Evolutionary conservation across 2,797 vertebrate species (phyloP), one percentile per base, ranked within the genome.

Genomic region (Podarcis siculus): DNA sequence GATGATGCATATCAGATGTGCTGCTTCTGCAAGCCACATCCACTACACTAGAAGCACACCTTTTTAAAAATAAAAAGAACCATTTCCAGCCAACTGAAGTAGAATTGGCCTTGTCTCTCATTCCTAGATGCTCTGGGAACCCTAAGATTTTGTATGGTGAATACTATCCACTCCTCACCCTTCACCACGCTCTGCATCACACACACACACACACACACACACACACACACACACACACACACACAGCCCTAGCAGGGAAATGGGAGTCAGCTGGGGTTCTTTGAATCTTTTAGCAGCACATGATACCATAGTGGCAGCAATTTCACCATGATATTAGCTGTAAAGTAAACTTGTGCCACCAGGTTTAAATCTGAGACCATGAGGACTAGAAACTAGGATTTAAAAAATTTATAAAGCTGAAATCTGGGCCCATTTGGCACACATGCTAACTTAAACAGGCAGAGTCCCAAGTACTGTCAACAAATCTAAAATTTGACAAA

Each of bases 21-120:
- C 5, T 88, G n/a, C 49, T 79, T 79, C 78, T 67, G 42, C 32
- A 69, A 78, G n/a, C 32, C 73, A 88, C 61, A 25, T 45, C 39
- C 9, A 79, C 42, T 76, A 35, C 2, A 83, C 77, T 87, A 87
- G 39, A n/a, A 83, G 49, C 3, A 55, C 13, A 55, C 13, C 49
- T 55, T 13, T 49, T 15, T 55, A 55, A 15, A 55, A 55, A 55
- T 55, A 55, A 55, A 55, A 55, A 55, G 3, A 55, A 55, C 4
- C 42, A 61, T 71, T 88, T 79, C 35, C 61, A 78, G 42, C 10
- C 15, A 67, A 23, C 71, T 58, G 81, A 83, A 88, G 19, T 49
- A n/a, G 27, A 71, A 88, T 45, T 35, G 37, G 19, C 12, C 49
- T 23, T 35, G 45, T 64, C 37, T 72, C 32, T 73, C 30, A 61